These are phyloP conservation scores for Drosophila persimilis DNA, from an alignment of 1,140 invertebrate species.

Conservation along the genomic window DNA sequence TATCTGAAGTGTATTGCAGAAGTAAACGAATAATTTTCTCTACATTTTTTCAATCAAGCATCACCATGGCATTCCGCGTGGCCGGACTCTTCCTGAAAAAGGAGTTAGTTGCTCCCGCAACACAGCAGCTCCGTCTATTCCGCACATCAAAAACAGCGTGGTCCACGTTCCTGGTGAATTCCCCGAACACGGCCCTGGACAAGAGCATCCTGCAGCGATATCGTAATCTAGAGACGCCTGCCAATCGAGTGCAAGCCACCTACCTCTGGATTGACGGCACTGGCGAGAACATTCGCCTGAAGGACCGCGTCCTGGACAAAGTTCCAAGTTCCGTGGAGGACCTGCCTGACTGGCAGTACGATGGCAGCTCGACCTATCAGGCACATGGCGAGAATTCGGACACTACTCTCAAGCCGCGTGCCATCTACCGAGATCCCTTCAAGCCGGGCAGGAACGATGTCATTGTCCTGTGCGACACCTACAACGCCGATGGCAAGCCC, in stretches of 20 bases:
- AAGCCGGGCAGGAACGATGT: slow-evolving; percentile 90
- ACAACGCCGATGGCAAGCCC: slow-evolving; percentile 86
- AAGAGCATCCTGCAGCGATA: slow-evolving; percentile 89
- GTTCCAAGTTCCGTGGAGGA: slow-evolving; percentile 88
- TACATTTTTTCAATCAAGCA: slow-evolving; percentile 25
- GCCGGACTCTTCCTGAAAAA: slow-evolving; percentile 77
- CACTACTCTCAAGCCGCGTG: slow-evolving; percentile 92
- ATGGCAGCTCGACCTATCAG: slow-evolving; percentile 93
- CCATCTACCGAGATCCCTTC: slow-evolving; percentile 95
- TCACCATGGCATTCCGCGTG: slow-evolving; percentile 76
- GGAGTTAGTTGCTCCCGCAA: slow-evolving; percentile 54
- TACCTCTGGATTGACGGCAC: slow-evolving; percentile 98
- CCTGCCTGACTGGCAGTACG: slow-evolving; percentile 96
- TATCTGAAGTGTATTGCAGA: slow-evolving; percentile 1
- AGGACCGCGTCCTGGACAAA: slow-evolving; percentile 92
- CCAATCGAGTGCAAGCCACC: slow-evolving; percentile 89
- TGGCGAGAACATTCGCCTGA: slow-evolving; percentile 92
- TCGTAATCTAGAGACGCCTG: slow-evolving; percentile 88
- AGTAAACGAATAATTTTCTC: slow-evolving; percentile 63
- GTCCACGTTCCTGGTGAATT: slow-evolving; percentile 84
- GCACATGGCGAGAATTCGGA: slow-evolving; percentile 92
- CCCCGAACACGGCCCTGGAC: slow-evolving; percentile 89
- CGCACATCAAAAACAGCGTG: slow-evolving; percentile 26
- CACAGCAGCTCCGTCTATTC: slow-evolving; percentile 61
- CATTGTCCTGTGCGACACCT: slow-evolving; percentile 93